Percentiles rank a stretch among this genome's conserved stretches.
phyloP scores from a whole-genome alignment of 1,140 invertebrate genomes.

The Drosophila ficusphila region DNA sequence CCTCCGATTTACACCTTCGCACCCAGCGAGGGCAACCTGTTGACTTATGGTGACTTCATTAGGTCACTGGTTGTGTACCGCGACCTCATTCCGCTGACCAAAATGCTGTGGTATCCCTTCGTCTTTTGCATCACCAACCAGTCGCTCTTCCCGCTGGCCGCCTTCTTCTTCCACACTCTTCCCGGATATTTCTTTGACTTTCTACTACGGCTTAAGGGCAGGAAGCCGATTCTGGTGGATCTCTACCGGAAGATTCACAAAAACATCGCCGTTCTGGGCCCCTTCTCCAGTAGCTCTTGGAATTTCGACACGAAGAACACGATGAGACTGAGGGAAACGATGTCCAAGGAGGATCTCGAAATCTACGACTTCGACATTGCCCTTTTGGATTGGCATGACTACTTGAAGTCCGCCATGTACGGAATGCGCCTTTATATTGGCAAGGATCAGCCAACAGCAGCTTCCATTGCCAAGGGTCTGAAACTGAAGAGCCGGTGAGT shows the following conservation, averaged over 20 bases:
- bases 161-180: conserved; percentile 86
- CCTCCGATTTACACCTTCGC: conserved; percentile 89
- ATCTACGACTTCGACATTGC: conserved; percentile 89
- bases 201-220: conserved; percentile 83
- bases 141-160: conserved; percentile 83
- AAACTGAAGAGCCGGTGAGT: conserved; percentile 10
- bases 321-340: conserved; percentile 85
- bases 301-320: conserved; percentile 88
- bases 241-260: conserved; percentile 90
- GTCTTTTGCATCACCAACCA: conserved; percentile 76
- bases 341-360: conserved; percentile 86
- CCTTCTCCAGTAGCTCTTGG: conserved; percentile 88
- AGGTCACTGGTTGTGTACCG: conserved; percentile 49
- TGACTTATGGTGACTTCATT: conserved; percentile 87
- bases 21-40: conserved; percentile 86
- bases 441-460: conserved; percentile 87
- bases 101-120: conserved; percentile 85
- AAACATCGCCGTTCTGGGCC: conserved; percentile 87
- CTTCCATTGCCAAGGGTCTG: conserved; percentile 84
- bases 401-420: conserved; percentile 86
- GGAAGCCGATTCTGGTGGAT: conserved; percentile 85
- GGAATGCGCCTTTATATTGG: conserved; percentile 88
- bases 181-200: conserved; percentile 86
- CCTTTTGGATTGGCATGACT: conserved; percentile 87
- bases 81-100: conserved; percentile 63